phyloP scores from a whole-genome alignment of 2,113 vertebrate genomes.

The Narcine bancroftii region DNA sequence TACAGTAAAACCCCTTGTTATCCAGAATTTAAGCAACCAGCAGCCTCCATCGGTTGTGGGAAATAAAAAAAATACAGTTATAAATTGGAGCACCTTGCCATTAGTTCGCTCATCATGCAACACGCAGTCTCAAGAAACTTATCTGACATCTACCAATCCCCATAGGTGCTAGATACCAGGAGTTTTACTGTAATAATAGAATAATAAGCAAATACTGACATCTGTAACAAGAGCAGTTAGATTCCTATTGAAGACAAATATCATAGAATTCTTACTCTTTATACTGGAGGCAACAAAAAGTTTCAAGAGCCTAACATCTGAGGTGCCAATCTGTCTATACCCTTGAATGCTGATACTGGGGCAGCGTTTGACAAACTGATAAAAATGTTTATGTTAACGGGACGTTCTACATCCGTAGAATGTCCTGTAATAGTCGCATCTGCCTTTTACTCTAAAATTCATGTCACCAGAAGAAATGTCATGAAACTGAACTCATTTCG shows the following conservation, averaged over 20 bases:
- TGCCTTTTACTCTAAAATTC: neutral
- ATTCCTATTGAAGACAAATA: neutral
- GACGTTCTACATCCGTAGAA: neutral
- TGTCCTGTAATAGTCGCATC: neutral
- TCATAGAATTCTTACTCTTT: neutral
- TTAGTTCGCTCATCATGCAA: no score
- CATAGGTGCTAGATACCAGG: no score
- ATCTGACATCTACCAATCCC: neutral
- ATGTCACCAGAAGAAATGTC: neutral
- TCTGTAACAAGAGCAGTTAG: neutral
- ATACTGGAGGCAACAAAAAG: neutral
- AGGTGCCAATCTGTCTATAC: neutral
- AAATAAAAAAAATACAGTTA: no score
- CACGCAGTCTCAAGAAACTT: neutral
- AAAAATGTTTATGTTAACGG: neutral
- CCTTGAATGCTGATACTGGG: neutral
- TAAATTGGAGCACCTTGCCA: no score
- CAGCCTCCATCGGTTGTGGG: no score
- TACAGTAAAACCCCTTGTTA: no score
- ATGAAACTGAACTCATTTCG: neutral
- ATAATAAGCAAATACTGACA: neutral
- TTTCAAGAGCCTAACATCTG: neutral
- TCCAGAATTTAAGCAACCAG: no score
- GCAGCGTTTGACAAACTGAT: neutral
- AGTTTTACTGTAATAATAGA: no score